These are phyloP conservation scores for Bibio marci DNA, from an alignment of 2,888 invertebrate genomes.

Conservation along the genomic window DNA sequence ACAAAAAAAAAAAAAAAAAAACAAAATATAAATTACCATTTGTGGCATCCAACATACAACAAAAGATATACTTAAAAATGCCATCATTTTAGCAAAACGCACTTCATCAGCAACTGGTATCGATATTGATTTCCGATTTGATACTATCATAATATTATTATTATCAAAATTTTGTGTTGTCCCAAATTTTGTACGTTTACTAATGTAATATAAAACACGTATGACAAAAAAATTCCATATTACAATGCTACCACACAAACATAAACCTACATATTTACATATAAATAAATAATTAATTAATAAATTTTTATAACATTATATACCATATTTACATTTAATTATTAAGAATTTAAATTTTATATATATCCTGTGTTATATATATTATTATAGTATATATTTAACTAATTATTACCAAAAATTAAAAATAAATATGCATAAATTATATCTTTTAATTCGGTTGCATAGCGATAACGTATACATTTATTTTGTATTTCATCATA, in stretches of 20 bases:
- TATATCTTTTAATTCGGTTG: constrained; percentile 41
- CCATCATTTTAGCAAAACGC: constrained; percentile 73
- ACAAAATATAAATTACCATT: constrained; percentile 41
- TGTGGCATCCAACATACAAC: constrained; percentile 78
- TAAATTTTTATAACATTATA: too few species aligned
- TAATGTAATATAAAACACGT: constrained; percentile 40
- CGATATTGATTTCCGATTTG: constrained; percentile 26
- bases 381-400: too few species aligned
- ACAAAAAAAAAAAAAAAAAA: neutral
- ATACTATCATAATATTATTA: too few species aligned
- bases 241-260: constrained; percentile 57
- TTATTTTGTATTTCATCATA: constrained; percentile 33
- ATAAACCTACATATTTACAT: constrained; percentile 37
- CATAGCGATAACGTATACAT: constrained; percentile 59
- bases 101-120: constrained; percentile 51
- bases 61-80: constrained; percentile 63
- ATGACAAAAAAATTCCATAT: constrained; percentile 72
- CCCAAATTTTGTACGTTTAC: too few species aligned
- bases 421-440: constrained; percentile 64
- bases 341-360: too few species aligned
- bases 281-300: neutral
- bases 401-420: constrained; percentile 50
- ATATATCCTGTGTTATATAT: too few species aligned
- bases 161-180: too few species aligned
- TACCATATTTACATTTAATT: too few species aligned